These are phyloP conservation scores for Tetrao urogallus DNA, from an alignment of 2,113 vertebrate species.

Conservation along the genomic window DNA sequence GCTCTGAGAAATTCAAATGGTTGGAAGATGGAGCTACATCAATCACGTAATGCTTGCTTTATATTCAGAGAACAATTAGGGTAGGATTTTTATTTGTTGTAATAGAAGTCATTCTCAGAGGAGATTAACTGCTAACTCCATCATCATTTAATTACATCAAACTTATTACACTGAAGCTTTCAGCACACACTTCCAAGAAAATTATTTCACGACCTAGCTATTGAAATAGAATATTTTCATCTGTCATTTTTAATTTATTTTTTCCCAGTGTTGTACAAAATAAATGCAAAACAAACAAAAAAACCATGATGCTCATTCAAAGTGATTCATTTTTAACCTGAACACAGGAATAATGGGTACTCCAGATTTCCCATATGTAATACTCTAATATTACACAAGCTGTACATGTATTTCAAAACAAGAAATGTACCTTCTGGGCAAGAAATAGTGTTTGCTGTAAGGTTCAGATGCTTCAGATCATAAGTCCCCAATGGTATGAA, in stretches of 20 bases:
- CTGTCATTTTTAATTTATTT: neutral
- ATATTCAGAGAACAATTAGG: neutral
- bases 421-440: neutral
- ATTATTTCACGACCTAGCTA: neutral
- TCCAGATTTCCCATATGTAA: neutral
- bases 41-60: neutral
- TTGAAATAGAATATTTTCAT: neutral
- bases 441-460: neutral
- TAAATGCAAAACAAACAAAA: neutral
- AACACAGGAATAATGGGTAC: no score
- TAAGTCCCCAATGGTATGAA: neutral
- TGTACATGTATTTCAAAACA: neutral
- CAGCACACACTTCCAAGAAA: neutral
- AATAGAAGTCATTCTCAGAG: neutral
- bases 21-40: neutral
- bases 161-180: neutral
- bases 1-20: neutral
- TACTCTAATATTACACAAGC: neutral
- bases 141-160: neutral
- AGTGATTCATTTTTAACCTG: neutral
- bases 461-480: neutral
- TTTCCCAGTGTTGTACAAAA: neutral
- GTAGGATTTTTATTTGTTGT: neutral
- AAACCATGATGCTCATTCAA: neutral
- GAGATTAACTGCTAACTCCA: neutral